Evolutionary conservation across 2,888 invertebrate genomes (phyloP).

Genomic region (Cryptocheilus praepositus): DNA sequence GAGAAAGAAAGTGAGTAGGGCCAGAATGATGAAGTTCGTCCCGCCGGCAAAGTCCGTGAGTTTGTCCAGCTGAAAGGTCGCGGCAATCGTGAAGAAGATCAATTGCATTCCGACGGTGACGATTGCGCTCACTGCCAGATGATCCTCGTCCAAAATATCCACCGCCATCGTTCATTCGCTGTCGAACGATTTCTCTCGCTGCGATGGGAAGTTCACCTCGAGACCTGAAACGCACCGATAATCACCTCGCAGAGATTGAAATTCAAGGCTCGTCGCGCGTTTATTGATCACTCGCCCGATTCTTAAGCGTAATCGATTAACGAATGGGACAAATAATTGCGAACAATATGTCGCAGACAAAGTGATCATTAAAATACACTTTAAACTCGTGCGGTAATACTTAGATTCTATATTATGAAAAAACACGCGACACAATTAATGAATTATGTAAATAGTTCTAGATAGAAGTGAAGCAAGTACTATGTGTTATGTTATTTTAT

Average conservation of each 20-base stretch:
- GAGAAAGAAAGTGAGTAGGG: constrained; percentile 89
- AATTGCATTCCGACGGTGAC: constrained; percentile 90
- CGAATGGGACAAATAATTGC: not conserved
- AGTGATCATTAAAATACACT: too few species aligned
- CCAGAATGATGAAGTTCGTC: constrained; percentile 93
- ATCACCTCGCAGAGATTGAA: too few species aligned
- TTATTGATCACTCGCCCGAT: not conserved
- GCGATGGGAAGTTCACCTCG: too few species aligned
- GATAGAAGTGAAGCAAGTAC: too few species aligned
- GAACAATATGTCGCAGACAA: too few species aligned
- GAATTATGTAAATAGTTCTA: too few species aligned
- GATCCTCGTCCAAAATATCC: constrained; percentile 86
- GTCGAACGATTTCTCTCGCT: too few species aligned
- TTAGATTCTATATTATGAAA: too few species aligned
- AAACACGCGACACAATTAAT: too few species aligned
- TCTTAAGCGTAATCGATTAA: not conserved
- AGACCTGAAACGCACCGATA: too few species aligned
- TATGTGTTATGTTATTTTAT: too few species aligned
- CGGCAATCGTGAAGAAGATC: constrained; percentile 90
- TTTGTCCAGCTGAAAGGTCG: constrained; percentile 91
- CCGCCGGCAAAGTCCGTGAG: constrained; percentile 96
- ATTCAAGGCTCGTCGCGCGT: constrained; percentile 1
- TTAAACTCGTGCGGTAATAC: too few species aligned
- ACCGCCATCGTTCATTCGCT: constrained; percentile 78
- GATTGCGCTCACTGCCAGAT: constrained; percentile 91